Conservation (phyloP, 37 sponge, comb jelly and placozoan genomes). For the Spongilla lacustris region DNA sequence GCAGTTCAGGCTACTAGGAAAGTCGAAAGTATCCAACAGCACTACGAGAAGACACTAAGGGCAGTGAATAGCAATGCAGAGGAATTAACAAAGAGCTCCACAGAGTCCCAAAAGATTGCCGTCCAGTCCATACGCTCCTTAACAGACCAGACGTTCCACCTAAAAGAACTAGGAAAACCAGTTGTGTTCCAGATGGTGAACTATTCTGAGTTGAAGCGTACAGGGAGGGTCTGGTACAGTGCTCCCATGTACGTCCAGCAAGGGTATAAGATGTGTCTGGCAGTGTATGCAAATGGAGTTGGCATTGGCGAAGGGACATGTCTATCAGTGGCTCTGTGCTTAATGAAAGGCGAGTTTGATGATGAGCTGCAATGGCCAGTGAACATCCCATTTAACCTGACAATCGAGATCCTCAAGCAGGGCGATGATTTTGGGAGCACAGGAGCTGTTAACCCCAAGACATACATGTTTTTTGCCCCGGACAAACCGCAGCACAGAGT, state of each 20-base stretch:
- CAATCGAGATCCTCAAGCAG: constrained; percentile 36
- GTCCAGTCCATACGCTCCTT: constrained; percentile 55
- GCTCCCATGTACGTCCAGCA: constrained; percentile 50
- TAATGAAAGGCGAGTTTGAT: constrained; percentile 57
- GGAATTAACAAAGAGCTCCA: constrained; percentile 28
- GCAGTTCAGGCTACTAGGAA: neutral
- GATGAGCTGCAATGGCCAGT: constrained; percentile 54
- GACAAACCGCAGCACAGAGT: constrained; percentile 46
- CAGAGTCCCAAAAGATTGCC: constrained; percentile 33
- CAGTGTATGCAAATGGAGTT: constrained; percentile 28
- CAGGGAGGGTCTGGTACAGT: constrained; percentile 46
- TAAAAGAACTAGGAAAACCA: constrained; percentile 31
- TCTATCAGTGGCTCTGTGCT: constrained; percentile 42
- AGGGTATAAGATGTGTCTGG: constrained; percentile 68
- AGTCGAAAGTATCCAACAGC: neutral
- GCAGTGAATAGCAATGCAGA: constrained; percentile 31
- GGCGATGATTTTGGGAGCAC: constrained; percentile 2
- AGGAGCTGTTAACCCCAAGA: constrained; percentile 25
- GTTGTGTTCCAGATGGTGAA: constrained; percentile 60
- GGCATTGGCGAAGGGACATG: constrained; percentile 31
- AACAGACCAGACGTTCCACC: constrained; percentile 22
- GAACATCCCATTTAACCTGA: constrained; percentile 51
- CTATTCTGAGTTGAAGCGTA: constrained; percentile 57
- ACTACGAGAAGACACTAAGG: constrained; percentile 5
- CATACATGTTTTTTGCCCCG: constrained; percentile 59